A percentile compares a stretch with the other conserved stretches of the same genome.
phyloP scores from a whole-genome alignment of 2,888 invertebrate genomes.

The Drosophila longiperda region DNA sequence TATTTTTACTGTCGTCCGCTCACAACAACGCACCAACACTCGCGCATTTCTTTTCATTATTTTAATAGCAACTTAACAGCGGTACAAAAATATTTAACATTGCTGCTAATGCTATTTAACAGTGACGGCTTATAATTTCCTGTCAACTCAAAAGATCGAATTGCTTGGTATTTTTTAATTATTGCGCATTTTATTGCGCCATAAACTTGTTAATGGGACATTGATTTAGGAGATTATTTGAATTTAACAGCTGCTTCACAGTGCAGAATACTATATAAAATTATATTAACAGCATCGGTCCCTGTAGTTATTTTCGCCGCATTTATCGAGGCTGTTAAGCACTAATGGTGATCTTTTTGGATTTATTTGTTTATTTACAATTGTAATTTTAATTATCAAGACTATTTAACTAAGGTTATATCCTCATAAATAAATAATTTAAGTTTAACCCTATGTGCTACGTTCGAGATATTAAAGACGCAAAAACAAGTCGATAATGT shows the following conservation, averaged over 20 bases:
- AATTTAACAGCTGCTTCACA: background rate
- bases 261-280: background rate
- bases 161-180: background rate
- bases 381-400: background rate
- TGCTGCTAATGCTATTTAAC: conserved; percentile 13
- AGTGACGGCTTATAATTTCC: background rate
- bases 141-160: background rate
- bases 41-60: conserved; percentile 23
- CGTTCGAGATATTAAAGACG: background rate
- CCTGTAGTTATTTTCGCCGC: conserved; percentile 3
- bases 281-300: background rate
- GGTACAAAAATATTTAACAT: conserved; percentile 12
- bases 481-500: conserved; percentile 4
- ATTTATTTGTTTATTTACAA: background rate
- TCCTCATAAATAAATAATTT: conserved; percentile 3
- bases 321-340: conserved; percentile 18
- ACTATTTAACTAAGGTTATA: background rate
- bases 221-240: background rate
- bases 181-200: background rate
- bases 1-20: conserved; percentile 42
- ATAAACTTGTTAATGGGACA: background rate
- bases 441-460: background rate
- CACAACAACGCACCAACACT: conserved; percentile 40
- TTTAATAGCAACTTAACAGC: conserved; percentile 5
- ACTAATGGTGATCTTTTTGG: background rate